These are phyloP conservation scores for Drosophila neocordata DNA, from an alignment of 1,140 invertebrate genomes.

Conservation along the genomic window DNA sequence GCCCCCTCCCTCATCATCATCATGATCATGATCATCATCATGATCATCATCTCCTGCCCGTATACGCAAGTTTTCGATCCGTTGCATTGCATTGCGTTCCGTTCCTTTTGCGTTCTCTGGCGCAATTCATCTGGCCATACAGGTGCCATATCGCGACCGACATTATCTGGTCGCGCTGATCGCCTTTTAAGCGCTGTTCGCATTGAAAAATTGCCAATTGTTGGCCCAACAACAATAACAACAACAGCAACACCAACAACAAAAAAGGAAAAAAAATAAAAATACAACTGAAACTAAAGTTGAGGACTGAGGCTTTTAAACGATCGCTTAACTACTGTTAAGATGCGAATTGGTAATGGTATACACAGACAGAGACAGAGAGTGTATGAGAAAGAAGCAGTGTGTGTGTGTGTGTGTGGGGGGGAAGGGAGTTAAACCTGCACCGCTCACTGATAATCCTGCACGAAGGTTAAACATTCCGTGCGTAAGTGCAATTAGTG, in stretches of 20 bases:
- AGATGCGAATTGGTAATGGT: slow-evolving; percentile 52
- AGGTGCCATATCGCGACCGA: slow-evolving; percentile 49
- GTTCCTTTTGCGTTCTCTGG: slow-evolving; percentile 1
- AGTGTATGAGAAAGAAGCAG: background rate
- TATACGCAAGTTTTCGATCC: background rate
- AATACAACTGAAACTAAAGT: slow-evolving; percentile 44
- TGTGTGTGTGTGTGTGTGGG: background rate
- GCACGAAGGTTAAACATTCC: slow-evolving; percentile 59
- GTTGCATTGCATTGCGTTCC: slow-evolving; percentile 27
- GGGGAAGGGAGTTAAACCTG: slow-evolving; percentile 19
- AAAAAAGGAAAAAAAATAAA: slow-evolving; percentile 14
- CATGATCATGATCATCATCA: too few species aligned
- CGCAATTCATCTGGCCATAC: slow-evolving; percentile 15
- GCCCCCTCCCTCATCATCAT: too few species aligned
- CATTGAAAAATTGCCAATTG: slow-evolving; percentile 74
- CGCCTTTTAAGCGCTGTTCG: slow-evolving; percentile 62
- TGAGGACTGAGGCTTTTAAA: slow-evolving; percentile 52
- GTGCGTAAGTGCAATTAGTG: slow-evolving; percentile 79
- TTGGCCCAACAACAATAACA: slow-evolving; percentile 14
- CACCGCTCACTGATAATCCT: slow-evolving; percentile 45
- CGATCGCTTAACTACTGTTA: slow-evolving; percentile 81
- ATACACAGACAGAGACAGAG: too few species aligned
- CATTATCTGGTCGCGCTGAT: slow-evolving; percentile 66
- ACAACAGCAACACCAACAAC: background rate
- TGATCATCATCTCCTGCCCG: slow-evolving; percentile 30